These are phyloP conservation scores for Zaprionus bogoriensis DNA, from an alignment of 2,888 invertebrate genomes.

Conservation along the genomic window DNA sequence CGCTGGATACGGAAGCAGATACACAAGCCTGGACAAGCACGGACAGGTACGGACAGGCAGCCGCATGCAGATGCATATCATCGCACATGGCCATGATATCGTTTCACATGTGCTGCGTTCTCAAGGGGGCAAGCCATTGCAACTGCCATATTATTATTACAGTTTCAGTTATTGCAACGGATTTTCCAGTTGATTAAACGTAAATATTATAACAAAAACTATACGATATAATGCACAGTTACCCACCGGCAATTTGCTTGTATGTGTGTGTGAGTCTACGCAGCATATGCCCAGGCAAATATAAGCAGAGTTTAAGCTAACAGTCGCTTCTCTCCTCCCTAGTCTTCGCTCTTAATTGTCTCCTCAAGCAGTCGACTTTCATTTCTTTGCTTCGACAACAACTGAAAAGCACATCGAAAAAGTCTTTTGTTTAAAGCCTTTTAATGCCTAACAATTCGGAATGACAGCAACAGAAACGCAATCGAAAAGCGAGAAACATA, in stretches of 20 bases:
- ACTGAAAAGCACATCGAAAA: background rate
- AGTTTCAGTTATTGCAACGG: constrained; percentile 68
- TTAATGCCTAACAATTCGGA: too few relatives aligned
- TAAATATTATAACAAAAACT: constrained; percentile 68
- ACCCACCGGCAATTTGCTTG: too few relatives aligned
- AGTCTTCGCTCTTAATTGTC: too few relatives aligned
- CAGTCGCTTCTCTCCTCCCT: too few relatives aligned
- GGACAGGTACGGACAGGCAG: background rate
- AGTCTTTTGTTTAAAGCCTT: background rate
- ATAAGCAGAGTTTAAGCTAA: too few relatives aligned
- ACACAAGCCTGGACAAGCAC: background rate
- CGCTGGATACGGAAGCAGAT: background rate
- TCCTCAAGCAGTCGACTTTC: background rate
- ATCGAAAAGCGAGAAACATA: too few relatives aligned
- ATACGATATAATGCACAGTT: background rate
- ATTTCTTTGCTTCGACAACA: background rate
- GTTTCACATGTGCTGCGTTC: constrained; percentile 11
- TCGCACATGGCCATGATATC: too few relatives aligned
- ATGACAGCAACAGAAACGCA: too few relatives aligned
- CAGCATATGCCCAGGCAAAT: too few relatives aligned
- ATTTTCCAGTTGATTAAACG: constrained; percentile 81
- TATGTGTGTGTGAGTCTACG: too few relatives aligned
- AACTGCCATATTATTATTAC: constrained; percentile 52
- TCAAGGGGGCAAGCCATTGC: constrained; percentile 10
- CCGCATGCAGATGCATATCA: too few relatives aligned